Evolutionary conservation across 2,888 invertebrate genomes (phyloP).

Genomic region (Idaea dimidiata): DNA sequence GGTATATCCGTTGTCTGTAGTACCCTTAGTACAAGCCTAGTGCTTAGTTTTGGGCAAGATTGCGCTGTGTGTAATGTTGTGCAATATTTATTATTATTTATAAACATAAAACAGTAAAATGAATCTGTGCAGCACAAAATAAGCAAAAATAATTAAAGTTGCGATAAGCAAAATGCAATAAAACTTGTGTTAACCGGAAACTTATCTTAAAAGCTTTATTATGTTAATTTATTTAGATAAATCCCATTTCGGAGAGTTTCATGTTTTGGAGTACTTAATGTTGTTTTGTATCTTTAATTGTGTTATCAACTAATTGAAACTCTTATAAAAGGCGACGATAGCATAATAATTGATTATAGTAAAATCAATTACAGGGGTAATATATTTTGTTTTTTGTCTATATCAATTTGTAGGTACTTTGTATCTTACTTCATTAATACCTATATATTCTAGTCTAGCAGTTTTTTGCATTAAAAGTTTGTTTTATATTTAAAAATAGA

Average conservation of each 20-base stretch:
- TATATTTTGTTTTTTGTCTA: too few species aligned
- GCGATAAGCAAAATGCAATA: background rate
- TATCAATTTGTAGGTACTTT: too few species aligned
- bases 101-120: background rate
- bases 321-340: background rate
- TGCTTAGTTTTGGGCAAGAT: too few species aligned
- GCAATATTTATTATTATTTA: too few species aligned
- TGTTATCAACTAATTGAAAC: background rate
- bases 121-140: background rate
- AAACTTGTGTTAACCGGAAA: constrained; percentile 1
- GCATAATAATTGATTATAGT: background rate
- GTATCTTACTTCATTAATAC: too few species aligned
- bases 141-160: background rate
- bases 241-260: background rate
- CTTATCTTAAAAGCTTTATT: constrained; percentile 1
- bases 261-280: background rate
- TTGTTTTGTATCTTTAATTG: background rate
- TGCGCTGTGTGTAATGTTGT: too few species aligned
- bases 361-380: background rate
- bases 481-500: too few species aligned
- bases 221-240: background rate
- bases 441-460: too few species aligned
- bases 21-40: too few species aligned
- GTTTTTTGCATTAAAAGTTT: background rate
- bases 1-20: too few species aligned